A percentile compares a stretch with the other conserved stretches of the same genome.
phyloP scores from a whole-genome alignment of 2,888 invertebrate species.

The Calameuta filiformis region DNA sequence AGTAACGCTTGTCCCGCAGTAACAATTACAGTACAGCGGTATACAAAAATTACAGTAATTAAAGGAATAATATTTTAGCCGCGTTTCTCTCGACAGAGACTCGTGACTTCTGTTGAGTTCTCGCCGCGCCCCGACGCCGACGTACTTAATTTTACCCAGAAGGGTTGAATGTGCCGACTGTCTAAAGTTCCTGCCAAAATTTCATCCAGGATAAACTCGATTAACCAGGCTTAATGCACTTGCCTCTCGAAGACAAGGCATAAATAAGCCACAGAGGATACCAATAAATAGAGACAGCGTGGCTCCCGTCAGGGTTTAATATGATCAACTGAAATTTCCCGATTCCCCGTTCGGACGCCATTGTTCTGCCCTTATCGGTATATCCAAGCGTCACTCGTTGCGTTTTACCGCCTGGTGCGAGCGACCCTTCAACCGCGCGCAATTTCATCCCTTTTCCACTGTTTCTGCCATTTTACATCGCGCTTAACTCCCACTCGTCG shows the following conservation, averaged over 20 bases:
- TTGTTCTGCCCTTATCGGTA: constrained; percentile 54
- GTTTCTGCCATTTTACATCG: constrained; percentile 11
- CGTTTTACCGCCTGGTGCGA: not conserved
- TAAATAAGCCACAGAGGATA: not conserved
- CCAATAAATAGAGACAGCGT: not conserved
- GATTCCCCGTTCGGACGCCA: constrained; percentile 16
- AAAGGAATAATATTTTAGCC: constrained; percentile 6
- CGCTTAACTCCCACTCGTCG: constrained; percentile 13
- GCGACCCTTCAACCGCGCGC: not conserved
- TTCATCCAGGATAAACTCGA: not conserved
- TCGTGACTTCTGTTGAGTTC: not conserved
- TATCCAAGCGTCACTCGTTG: constrained; percentile 32
- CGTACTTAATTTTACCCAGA: not conserved
- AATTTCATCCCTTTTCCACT: constrained; percentile 12
- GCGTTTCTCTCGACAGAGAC: not conserved
- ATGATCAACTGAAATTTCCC: not conserved
- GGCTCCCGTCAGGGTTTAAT: not conserved
- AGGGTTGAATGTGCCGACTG: not conserved
- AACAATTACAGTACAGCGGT: not conserved
- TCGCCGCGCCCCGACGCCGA: not conserved
- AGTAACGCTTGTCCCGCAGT: not conserved
- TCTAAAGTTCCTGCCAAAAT: not conserved
- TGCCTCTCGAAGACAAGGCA: not conserved
- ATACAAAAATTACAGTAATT: not conserved
- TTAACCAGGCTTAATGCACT: not conserved